These are phyloP conservation scores for Timema cristinae DNA, from an alignment of 2,888 invertebrate genomes.

Conservation along the genomic window DNA sequence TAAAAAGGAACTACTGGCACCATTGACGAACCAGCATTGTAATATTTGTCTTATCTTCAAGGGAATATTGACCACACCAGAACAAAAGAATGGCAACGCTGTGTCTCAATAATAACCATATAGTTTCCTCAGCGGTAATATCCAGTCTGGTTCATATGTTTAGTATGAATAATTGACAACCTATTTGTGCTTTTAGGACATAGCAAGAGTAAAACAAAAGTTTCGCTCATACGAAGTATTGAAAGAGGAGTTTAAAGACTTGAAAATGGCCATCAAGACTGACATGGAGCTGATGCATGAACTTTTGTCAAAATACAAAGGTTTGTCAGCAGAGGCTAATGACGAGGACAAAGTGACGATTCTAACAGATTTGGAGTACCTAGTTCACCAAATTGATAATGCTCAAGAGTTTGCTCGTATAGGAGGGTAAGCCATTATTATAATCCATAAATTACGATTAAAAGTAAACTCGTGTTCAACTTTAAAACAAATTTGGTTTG, in stretches of 20 bases:
- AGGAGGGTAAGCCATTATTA: slow-evolving; percentile 48
- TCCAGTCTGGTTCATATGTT: no score
- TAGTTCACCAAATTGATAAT: slow-evolving; percentile 76
- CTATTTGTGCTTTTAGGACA: slow-evolving; percentile 36
- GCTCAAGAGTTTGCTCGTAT: slow-evolving; percentile 63
- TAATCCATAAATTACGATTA: not conserved
- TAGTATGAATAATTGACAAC: no score
- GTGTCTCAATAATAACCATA: no score
- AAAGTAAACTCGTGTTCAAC: not conserved
- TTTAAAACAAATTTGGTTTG: no score
- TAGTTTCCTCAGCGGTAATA: no score
- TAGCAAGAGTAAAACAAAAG: slow-evolving; percentile 45
- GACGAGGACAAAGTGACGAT: slow-evolving; percentile 47
- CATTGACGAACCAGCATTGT: no score
- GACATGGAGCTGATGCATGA: slow-evolving; percentile 62
- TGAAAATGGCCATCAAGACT: slow-evolving; percentile 61
- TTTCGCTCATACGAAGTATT: slow-evolving; percentile 60
- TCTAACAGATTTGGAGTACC: slow-evolving; percentile 64
- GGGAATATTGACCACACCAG: no score
- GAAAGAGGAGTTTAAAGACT: slow-evolving; percentile 58
- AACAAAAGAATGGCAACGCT: no score
- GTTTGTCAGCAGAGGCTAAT: slow-evolving; percentile 15
- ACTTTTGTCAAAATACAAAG: slow-evolving; percentile 45
- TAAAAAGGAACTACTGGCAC: no score
- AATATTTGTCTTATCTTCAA: no score